A percentile compares a stretch with the other conserved stretches of the same genome.
Conservation (phyloP, 1,140 invertebrate genomes). For the Drosophila lacertosa region DNA sequence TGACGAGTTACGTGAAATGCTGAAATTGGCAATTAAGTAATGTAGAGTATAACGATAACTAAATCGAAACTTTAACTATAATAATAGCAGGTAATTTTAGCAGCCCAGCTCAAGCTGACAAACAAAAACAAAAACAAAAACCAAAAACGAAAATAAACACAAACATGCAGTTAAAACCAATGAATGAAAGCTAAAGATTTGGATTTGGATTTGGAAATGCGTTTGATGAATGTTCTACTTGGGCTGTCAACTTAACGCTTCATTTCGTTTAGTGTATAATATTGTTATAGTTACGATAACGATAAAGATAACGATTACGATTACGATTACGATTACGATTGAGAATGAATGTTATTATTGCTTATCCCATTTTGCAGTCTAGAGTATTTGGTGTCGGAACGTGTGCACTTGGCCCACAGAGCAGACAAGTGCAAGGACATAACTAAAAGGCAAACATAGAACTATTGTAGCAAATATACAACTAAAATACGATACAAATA, state of each 20-base stretch:
- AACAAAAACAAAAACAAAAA: constrained; percentile 9
- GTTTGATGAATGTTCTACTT: not conserved
- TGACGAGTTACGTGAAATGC: constrained; percentile 51
- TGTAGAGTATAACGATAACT: constrained; percentile 23
- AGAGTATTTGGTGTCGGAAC: constrained; percentile 18
- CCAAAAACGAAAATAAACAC: constrained; percentile 11
- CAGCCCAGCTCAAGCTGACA: constrained; percentile 18
- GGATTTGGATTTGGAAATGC: not conserved
- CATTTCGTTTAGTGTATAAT: constrained; percentile 66
- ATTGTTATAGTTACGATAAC: constrained; percentile 64
- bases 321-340: constrained; percentile 47
- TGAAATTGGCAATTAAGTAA: constrained; percentile 81
- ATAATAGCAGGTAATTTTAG: constrained; percentile 19
- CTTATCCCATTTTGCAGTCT: constrained; percentile 19
- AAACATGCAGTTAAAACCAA: constrained; percentile 12
- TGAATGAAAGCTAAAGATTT: not conserved
- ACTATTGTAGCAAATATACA: constrained; percentile 40
- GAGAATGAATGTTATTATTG: constrained; percentile 42
- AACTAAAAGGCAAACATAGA: constrained; percentile 24
- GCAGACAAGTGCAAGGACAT: not conserved
- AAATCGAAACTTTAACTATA: constrained; percentile 37
- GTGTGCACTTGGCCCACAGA: not conserved
- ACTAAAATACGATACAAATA: constrained; percentile 42
- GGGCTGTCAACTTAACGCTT: constrained; percentile 43
- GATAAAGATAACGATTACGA: constrained; percentile 46